Evolutionary conservation across 2,888 invertebrate genomes (phyloP).

Genomic region (Dexiosoma caninum): DNA sequence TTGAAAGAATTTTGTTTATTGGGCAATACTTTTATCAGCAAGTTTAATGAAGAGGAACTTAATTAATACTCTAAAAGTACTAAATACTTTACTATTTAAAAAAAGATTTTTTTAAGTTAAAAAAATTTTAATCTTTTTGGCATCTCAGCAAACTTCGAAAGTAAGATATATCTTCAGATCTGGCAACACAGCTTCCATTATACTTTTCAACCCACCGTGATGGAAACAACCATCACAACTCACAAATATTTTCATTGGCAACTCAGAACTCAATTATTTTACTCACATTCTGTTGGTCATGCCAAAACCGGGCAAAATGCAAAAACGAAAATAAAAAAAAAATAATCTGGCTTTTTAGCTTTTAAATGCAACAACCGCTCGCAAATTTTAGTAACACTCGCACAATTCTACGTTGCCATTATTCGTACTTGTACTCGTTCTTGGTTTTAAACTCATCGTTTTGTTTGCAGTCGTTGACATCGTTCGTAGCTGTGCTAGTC

Average conservation of each 20-base stretch:
- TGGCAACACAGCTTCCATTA: too few relatives aligned
- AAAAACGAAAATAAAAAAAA: not conserved
- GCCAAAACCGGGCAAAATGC: conserved; percentile 17
- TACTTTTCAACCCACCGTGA: not conserved
- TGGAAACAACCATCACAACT: not conserved
- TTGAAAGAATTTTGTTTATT: too few relatives aligned
- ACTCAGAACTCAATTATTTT: conserved; percentile 4
- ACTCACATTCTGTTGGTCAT: not conserved
- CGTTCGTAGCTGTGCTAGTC: conserved; percentile 9
- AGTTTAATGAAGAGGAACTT: too few relatives aligned
- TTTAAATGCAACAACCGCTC: not conserved
- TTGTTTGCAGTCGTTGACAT: conserved; percentile 40
- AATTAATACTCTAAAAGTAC: too few relatives aligned
- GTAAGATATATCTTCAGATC: too few relatives aligned
- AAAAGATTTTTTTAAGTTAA: too few relatives aligned
- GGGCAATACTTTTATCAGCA: too few relatives aligned
- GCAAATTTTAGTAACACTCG: not conserved
- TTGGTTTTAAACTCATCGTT: not conserved
- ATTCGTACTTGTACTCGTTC: not conserved
- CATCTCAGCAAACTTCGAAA: too few relatives aligned
- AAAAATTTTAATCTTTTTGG: too few relatives aligned
- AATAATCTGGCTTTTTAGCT: not conserved
- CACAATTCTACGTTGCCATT: not conserved
- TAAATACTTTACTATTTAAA: too few relatives aligned
- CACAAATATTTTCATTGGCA: not conserved